A percentile compares a stretch with the other conserved stretches of the same genome.
Evolutionary conservation across 2,888 invertebrate genomes (phyloP).

Genomic region (Leucophenga montana): DNA sequence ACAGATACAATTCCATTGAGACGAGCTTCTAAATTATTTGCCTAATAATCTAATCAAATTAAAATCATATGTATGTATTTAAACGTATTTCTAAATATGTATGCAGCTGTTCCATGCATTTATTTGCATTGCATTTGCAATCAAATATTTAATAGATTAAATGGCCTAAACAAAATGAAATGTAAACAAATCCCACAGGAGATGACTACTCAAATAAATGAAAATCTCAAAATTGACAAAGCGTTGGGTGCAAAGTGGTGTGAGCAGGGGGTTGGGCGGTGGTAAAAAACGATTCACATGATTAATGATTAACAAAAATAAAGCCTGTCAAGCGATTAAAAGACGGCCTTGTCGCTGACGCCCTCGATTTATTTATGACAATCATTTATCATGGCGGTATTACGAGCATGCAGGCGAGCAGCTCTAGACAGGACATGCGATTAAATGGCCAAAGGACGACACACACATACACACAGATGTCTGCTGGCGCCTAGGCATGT

Average conservation of each 20-base stretch:
- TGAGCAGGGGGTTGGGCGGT: too few relatives aligned
- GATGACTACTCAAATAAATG: neutral
- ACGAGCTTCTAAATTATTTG: too few relatives aligned
- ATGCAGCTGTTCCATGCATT: neutral
- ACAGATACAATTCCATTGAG: too few relatives aligned
- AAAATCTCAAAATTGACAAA: constrained; percentile 11
- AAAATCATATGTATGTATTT: too few relatives aligned
- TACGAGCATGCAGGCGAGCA: neutral
- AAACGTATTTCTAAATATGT: too few relatives aligned
- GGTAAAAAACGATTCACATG: constrained; percentile 44
- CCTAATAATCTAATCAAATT: too few relatives aligned
- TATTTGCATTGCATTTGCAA: neutral
- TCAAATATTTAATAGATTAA: constrained; percentile 18
- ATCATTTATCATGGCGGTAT: constrained; percentile 56
- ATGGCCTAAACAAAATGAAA: neutral
- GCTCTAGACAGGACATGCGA: constrained; percentile 50
- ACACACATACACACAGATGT: neutral
- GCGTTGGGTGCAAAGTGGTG: too few relatives aligned
- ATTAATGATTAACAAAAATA: constrained; percentile 58
- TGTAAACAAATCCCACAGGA: too few relatives aligned
- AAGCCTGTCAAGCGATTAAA: constrained; percentile 62
- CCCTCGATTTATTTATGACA: constrained; percentile 52
- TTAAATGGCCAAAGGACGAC: neutral
- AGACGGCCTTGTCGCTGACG: constrained; percentile 49
- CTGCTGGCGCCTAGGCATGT: constrained; percentile 10